Percentiles rank a stretch among this genome's conserved stretches.
Conservation (phyloP, 2,797 vertebrate species). For the Myripristis murdjan region DNA sequence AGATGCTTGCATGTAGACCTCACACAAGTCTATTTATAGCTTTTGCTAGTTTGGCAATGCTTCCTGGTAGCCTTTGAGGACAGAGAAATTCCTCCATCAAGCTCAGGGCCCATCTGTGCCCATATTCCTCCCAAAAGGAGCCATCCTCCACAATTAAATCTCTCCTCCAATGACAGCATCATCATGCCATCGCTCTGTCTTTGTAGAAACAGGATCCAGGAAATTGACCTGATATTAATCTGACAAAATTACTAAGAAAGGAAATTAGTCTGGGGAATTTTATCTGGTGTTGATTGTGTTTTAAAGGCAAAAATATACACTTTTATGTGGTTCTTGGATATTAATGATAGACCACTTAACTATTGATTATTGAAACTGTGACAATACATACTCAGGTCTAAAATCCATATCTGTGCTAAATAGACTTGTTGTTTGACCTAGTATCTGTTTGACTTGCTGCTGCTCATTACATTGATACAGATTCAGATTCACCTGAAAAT, state of each 20-base stretch:
- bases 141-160: constrained; percentile 77
- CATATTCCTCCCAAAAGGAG: constrained; percentile 74
- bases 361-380: constrained; percentile 30
- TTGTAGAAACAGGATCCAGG: constrained; percentile 76
- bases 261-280: constrained; percentile 72
- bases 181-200: constrained; percentile 66
- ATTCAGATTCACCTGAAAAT: constrained; percentile 81
- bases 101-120: constrained; percentile 81
- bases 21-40: constrained; percentile 79
- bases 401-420: constrained; percentile 31
- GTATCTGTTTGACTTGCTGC: constrained; percentile 52
- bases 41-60: constrained; percentile 78
- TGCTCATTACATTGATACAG: constrained; percentile 71
- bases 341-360: constrained; percentile 30
- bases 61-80: constrained; percentile 78
- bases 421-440: constrained; percentile 47
- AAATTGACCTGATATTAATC: constrained; percentile 84
- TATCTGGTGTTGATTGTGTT: constrained; percentile 58
- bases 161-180: constrained; percentile 71
- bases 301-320: constrained; percentile 39
- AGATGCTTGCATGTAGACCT: constrained; percentile 64
- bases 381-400: constrained; percentile 12
- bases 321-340: constrained; percentile 8
- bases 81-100: constrained; percentile 80
- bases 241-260: constrained; percentile 76